Evolutionary conservation across 2,888 invertebrate genomes (phyloP).

Genomic region (Meganola albula): DNA sequence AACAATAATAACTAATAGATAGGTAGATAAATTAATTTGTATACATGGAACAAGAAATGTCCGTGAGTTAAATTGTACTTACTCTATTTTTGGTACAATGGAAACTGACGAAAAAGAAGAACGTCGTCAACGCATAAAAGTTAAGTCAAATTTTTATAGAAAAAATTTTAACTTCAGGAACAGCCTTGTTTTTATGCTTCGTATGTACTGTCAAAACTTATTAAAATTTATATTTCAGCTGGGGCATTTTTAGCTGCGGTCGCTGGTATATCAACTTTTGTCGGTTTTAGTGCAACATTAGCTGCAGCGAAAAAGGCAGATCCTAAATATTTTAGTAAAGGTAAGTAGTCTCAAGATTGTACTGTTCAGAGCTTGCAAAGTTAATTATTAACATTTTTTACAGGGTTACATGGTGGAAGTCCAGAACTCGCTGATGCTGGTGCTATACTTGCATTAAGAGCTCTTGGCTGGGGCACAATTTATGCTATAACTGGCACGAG

Average conservation of each 20-base stretch:
- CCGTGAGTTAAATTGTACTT: too few species aligned
- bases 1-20: too few species aligned
- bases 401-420: slow-evolving; percentile 77
- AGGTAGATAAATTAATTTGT: too few species aligned
- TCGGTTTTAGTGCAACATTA: slow-evolving; percentile 89
- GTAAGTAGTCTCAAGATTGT: slow-evolving; percentile 27
- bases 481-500: slow-evolving; percentile 93
- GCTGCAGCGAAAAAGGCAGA: slow-evolving; percentile 88
- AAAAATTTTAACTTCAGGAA: too few species aligned
- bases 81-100: slow-evolving; percentile 6
- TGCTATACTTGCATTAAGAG: slow-evolving; percentile 86
- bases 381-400: slow-evolving; percentile 4
- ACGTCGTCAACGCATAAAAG: slow-evolving; percentile 64
- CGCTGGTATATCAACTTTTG: slow-evolving; percentile 86
- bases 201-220: too few species aligned
- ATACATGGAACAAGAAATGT: too few species aligned
- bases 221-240: slow-evolving; percentile 67
- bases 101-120: slow-evolving; percentile 48
- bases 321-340: slow-evolving; percentile 87
- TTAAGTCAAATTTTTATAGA: too few species aligned
- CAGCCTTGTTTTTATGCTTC: neutral
- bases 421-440: slow-evolving; percentile 86
- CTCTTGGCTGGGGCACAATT: slow-evolving; percentile 91
- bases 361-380: neutral
- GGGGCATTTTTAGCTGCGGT: slow-evolving; percentile 83